Conservation (phyloP, 2,888 invertebrate genomes). For the Dasysyrphus albostriatus region DNA sequence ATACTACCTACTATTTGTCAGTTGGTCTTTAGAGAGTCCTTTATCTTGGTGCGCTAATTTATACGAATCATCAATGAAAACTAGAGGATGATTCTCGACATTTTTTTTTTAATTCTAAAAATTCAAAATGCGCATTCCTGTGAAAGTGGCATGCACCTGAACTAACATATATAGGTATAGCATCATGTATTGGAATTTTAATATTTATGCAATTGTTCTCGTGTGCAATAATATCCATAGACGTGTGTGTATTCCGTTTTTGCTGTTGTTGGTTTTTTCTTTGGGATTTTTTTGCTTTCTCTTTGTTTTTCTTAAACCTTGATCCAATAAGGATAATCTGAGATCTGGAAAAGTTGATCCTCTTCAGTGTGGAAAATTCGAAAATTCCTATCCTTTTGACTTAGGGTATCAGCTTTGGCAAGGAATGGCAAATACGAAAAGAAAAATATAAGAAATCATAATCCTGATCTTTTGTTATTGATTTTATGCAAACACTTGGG, state of each 20-base stretch:
- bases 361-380: constrained; percentile 60
- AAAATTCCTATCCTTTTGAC: constrained; percentile 72
- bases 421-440: constrained; percentile 4
- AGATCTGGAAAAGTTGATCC: constrained; percentile 69
- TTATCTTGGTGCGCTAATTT: constrained; percentile 58
- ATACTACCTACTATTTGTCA: constrained; percentile 16
- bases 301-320: constrained; percentile 64
- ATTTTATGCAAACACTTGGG: constrained; percentile 47
- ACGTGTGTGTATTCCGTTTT: constrained; percentile 56
- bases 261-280: neutral
- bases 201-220: neutral
- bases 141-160: constrained; percentile 55
- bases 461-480: constrained; percentile 48
- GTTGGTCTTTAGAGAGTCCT: constrained; percentile 65
- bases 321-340: constrained; percentile 76
- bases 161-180: constrained; percentile 7
- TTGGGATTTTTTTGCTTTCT: constrained; percentile 48
- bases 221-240: constrained; percentile 26
- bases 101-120: constrained; percentile 4
- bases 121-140: constrained; percentile 47
- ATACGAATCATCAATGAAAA: constrained; percentile 74
- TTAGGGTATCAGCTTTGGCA: constrained; percentile 44
- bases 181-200: neutral
- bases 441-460: constrained; percentile 51
- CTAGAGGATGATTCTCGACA: constrained; percentile 14